Base-by-base conservation (phyloP, 2,797 vertebrate species). In the Adelosebastes latens region DNA sequence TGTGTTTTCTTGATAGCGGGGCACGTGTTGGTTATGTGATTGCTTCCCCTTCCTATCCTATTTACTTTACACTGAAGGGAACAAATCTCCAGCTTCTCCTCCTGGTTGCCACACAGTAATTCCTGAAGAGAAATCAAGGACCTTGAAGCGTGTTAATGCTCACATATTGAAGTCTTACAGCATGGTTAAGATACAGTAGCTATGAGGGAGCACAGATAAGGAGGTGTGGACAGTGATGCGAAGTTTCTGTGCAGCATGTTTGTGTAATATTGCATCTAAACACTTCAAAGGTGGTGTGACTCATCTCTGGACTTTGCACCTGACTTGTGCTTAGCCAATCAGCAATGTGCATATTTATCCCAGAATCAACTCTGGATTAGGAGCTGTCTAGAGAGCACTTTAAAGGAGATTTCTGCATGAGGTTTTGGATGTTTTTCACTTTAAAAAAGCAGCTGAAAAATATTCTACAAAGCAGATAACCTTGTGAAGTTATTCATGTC, bases 61-160 rank as follows among this genome's bases (percentile, higher is more conserved):
- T 96, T 96, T 96, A 94, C 94, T 95, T 93, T 94, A 93, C 90
- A 94, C 94, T 94, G 94, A 95, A 93, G 93, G 91, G 89, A 88
- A 94, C 91, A 94, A 94, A 96, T 96, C 95, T 95, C 86, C 87
- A 89, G 92, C 93, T 87, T 94, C 89, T 90, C 89, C 90, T 90
- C 83, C 87, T 88, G 94, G 86, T 91, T 83, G 89, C 90, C 88
- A 86, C 87, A 89, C 88, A 93, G 94, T 94, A 95, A 95, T 95
- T 96, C 93, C 87, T 93, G 93, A 89, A 89, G 93, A 93, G 93
- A 94, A 96, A 94, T 92, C 94, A 91, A 95, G 93, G 85, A 95
- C 95, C 95, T 91, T 96, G 95, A 95, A 96, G 95, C 95, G 94
- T 96, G 95, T 94, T 95, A 95, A 95, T 95, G 92, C 94, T 93